Percentiles rank a stretch among this genome's conserved stretches.
Conservation (phyloP, 1,140 invertebrate species). For the Muscidifurax raptorellus region DNA sequence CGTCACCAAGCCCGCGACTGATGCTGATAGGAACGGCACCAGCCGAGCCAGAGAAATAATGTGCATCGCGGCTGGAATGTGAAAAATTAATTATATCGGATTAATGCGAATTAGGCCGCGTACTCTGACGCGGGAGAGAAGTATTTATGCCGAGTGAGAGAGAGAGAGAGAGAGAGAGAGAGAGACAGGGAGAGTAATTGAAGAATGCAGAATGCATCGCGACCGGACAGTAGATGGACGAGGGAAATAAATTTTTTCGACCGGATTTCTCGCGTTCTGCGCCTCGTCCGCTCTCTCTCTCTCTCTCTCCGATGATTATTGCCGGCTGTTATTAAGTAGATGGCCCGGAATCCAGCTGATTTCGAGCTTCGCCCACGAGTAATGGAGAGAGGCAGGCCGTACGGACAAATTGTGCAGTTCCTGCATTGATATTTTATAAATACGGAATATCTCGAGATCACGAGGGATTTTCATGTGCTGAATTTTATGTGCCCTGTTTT, state of each 20-base stretch:
- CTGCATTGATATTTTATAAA: not conserved
- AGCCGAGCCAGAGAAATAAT: not conserved
- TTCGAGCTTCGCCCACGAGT: not conserved
- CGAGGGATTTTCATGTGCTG: too few species aligned
- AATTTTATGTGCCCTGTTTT: too few species aligned
- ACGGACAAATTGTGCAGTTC: not conserved
- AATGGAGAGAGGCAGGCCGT: not conserved
- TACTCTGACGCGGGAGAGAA: not conserved
- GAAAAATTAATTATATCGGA: constrained; percentile 49
- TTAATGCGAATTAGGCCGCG: constrained; percentile 41
- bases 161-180: not conserved
- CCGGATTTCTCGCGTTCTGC: not conserved
- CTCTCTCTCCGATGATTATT: not conserved
- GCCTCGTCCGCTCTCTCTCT: too few species aligned
- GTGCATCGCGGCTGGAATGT: constrained; percentile 15
- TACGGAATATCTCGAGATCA: not conserved
- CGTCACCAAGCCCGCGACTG: not conserved
- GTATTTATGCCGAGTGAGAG: constrained; percentile 25
- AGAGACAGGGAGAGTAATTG: constrained; percentile 36
- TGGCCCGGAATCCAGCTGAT: not conserved
- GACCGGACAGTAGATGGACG: not conserved
- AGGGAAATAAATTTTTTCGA: constrained; percentile 6
- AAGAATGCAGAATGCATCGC: constrained; percentile 27
- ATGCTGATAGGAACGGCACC: not conserved
- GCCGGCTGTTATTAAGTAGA: not conserved